Evolutionary conservation across 2,797 vertebrate species (phyloP), one percentile per base, ranked within the genome.

Genomic region (Alectoris magna): DNA sequence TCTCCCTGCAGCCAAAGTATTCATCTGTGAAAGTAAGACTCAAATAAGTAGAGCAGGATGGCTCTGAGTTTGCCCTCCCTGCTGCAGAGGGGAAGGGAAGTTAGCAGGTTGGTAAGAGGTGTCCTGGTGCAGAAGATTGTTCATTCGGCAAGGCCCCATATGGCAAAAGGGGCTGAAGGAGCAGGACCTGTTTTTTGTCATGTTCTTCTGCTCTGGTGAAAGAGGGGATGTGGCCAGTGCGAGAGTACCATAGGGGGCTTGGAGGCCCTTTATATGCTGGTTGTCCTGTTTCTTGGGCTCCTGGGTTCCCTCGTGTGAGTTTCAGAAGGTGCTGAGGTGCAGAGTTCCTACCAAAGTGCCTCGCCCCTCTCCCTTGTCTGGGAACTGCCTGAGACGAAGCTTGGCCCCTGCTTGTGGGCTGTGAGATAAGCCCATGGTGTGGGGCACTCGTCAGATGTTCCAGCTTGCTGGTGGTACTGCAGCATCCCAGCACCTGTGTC

Each of bases 361-460:
- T 78, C 9, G 0, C 26, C 23, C 8, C 7, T 21, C 14, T 34
- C 5, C 5, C 34, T 58, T 12, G 24, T 14, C 13, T 0, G 0
- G 64, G 56, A 49, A 2, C 38, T 59, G 53, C 49, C 53, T 29
- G 46, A 15, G 23, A 1, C 1, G 0, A 22, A 34, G 36, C 46
- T 39, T 53, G 49, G 23, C 49, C 36, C 44, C 6, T 77, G 56
- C 34, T 29, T 23, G 14, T 51, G 44, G 39, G 39, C 44, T 27
- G 11, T 43, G 41, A 43, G n/a, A 24, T 11, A 31, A 75, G 41
- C 64, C 38, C 46, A 31, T 1, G 1, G 60, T 13, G 49, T 41
- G 44, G 36, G 34, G 23, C 9, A 3, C 62, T 56, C 21, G 2
- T n/a, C 29, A n/a, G 62, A 15, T 41, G 1, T 55, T 84, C 48